Evolutionary conservation across 2,797 vertebrate species (phyloP).

Genomic region (Pteronotus mesoamericanus): DNA sequence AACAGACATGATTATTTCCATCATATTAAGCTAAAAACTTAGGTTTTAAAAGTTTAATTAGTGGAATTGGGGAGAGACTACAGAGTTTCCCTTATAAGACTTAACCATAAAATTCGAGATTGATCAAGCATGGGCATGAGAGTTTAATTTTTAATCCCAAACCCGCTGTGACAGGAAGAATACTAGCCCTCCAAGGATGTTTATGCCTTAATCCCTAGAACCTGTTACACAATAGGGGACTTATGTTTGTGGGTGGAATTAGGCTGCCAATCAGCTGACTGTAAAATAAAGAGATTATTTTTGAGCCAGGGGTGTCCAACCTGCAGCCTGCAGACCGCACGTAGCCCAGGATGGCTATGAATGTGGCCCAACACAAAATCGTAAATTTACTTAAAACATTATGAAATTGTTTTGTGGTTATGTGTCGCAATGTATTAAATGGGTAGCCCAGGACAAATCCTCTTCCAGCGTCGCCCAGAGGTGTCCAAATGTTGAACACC

Average conservation of each 20-base stretch:
- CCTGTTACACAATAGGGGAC: not conserved
- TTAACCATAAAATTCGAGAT: not conserved
- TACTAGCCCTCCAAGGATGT: not conserved
- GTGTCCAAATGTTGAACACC: too few relatives aligned
- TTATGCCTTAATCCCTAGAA: fast-evolving
- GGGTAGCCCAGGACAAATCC: too few relatives aligned
- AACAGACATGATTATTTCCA: not conserved
- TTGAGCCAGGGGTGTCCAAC: too few relatives aligned
- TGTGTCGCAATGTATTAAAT: too few relatives aligned
- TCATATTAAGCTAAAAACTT: not conserved
- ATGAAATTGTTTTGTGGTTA: too few relatives aligned
- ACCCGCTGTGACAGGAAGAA: not conserved
- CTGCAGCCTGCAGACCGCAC: too few relatives aligned
- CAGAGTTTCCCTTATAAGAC: not conserved
- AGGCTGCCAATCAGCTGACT: not conserved
- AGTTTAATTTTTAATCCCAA: not conserved
- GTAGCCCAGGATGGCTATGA: too few relatives aligned
- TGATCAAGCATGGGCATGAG: not conserved
- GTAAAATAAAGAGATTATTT: not conserved
- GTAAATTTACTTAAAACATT: too few relatives aligned
- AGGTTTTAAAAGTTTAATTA: not conserved
- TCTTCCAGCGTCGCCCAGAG: too few relatives aligned
- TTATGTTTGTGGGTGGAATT: not conserved
- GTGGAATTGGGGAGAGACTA: not conserved
- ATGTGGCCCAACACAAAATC: too few relatives aligned